A percentile compares a stretch with the other conserved stretches of the same genome.
Evolutionary conservation across 1,140 invertebrate genomes (phyloP).

Genomic region (Panulirus ornatus): DNA sequence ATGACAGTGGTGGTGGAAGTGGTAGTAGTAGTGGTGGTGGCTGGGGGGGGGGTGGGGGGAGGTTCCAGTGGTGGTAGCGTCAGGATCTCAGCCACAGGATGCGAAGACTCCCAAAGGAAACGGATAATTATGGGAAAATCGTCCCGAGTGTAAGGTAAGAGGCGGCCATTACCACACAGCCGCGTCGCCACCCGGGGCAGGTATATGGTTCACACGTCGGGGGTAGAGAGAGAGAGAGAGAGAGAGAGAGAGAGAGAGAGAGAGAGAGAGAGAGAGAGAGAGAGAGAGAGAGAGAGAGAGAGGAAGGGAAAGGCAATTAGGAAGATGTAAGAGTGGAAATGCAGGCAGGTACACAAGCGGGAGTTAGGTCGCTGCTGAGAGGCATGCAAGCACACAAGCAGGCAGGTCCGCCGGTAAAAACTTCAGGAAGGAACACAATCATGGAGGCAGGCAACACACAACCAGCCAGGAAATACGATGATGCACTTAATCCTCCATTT

Average conservation of each 20-base stretch:
- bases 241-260: background rate
- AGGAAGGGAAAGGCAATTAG: background rate
- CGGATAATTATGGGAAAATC: constrained; percentile 2
- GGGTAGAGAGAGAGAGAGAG: background rate
- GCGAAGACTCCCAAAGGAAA: constrained; percentile 6
- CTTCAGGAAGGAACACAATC: too few relatives aligned
- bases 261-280: background rate
- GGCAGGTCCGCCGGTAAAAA: too few relatives aligned
- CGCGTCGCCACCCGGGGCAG: background rate
- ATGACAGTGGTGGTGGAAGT: background rate
- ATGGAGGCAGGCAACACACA: too few relatives aligned
- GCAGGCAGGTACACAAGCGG: too few relatives aligned
- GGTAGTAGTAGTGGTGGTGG: background rate
- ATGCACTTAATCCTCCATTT: too few relatives aligned
- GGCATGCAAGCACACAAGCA: background rate
- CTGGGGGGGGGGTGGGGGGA: background rate
- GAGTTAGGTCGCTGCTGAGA: too few relatives aligned
- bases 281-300: background rate
- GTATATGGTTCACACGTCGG: background rate
- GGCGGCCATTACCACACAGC: background rate
- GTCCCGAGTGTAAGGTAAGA: background rate
- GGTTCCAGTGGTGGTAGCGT: background rate
- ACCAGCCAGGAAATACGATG: too few relatives aligned
- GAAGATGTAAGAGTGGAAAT: too few relatives aligned
- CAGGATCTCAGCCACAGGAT: background rate